Percentiles rank a stretch among this genome's conserved stretches.
These are phyloP conservation scores for Drosophila kurseongensis DNA, from an alignment of 1,140 invertebrate species.

Conservation along the genomic window DNA sequence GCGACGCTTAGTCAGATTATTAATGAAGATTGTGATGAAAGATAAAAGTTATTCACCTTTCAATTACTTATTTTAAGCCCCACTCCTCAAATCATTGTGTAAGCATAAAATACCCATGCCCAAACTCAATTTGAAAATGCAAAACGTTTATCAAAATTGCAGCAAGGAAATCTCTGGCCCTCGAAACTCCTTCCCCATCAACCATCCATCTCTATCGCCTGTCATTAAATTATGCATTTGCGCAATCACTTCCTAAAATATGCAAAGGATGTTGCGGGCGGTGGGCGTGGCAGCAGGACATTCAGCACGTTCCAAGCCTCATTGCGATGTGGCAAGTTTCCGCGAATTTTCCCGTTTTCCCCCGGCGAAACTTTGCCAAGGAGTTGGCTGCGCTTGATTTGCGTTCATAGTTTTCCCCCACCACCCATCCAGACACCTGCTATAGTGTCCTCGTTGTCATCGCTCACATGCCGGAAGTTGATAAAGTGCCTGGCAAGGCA, in stretches of 20 bases:
- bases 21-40: too few relatives aligned
- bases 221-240: constrained; percentile 82
- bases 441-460: constrained; percentile 48
- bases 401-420: constrained; percentile 37
- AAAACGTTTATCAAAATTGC: constrained; percentile 55
- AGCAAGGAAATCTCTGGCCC: constrained; percentile 32
- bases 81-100: neutral
- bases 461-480: constrained; percentile 78
- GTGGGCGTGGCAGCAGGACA: constrained; percentile 11
- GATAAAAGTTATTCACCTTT: neutral
- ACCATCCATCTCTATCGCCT: constrained; percentile 60
- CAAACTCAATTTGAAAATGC: neutral
- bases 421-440: constrained; percentile 23
- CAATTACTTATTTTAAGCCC: neutral
- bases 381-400: constrained; percentile 70
- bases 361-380: constrained; percentile 48
- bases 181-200: neutral
- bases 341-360: constrained; percentile 30
- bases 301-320: constrained; percentile 51
- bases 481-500: constrained; percentile 73
- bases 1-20: too few relatives aligned
- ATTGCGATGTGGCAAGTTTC: constrained; percentile 61
- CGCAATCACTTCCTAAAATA: constrained; percentile 80
- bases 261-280: constrained; percentile 47
- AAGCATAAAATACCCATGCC: neutral